A percentile compares a stretch with the other conserved stretches of the same genome.
phyloP scores from a whole-genome alignment of 2,797 vertebrate genomes.

The Setipinna tenuifilis region DNA sequence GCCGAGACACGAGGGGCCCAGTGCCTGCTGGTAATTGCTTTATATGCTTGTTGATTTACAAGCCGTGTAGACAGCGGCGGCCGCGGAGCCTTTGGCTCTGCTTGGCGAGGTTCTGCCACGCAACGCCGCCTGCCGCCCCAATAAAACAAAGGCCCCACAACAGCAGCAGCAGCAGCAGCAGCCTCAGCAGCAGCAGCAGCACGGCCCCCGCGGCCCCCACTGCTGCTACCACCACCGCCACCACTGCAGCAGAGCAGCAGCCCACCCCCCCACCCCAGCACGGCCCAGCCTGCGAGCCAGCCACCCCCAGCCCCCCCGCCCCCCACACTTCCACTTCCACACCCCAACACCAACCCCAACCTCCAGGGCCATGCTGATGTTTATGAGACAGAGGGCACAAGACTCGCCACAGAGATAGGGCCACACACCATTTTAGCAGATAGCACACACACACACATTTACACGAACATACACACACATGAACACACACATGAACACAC shows the following conservation, averaged over 20 bases:
- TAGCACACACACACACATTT: background rate
- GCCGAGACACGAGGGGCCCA: background rate
- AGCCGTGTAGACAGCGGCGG: background rate
- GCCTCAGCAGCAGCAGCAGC: background rate
- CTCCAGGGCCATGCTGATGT: background rate
- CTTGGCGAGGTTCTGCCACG: conserved; percentile 22
- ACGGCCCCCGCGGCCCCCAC: background rate
- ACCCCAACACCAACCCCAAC: background rate
- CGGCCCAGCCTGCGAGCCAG: no score
- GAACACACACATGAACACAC: conserved; percentile 44
- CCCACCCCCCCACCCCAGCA: no score
- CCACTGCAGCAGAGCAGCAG: no score
- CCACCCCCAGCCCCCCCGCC: no score
- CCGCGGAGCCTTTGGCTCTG: background rate
- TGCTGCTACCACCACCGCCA: no score
- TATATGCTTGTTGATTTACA: conserved; percentile 20
- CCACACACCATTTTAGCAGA: background rate
- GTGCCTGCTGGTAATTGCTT: conserved; percentile 4
- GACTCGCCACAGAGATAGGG: background rate
- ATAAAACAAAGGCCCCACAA: background rate
- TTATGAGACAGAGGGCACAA: background rate
- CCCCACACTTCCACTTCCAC: no score
- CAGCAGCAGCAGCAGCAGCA: background rate
- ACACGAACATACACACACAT: conserved; percentile 39
- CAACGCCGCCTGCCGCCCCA: conserved; percentile 2